Conservation (phyloP, 35 echinoderm and acorn worm genomes). For the Acanthaster planci region DNA sequence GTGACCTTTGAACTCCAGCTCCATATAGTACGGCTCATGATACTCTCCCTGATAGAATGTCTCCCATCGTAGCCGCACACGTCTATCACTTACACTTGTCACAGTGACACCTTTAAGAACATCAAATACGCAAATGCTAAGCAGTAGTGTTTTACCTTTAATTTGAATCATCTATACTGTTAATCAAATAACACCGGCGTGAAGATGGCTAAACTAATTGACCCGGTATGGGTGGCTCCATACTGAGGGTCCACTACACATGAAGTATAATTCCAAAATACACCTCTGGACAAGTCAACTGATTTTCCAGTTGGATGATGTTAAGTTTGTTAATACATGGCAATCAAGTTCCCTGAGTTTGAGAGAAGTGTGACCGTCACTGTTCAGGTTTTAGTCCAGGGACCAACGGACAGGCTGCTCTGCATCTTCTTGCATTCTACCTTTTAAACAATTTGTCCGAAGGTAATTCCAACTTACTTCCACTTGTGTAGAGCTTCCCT, state of each 20-base stretch:
- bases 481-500: too few species aligned
- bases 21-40: conserved; percentile 57
- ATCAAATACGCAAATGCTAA: neutral
- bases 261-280: too few species aligned
- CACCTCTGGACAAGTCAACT: too few species aligned
- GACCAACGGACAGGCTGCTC: too few species aligned
- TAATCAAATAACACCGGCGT: neutral
- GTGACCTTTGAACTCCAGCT: conserved; percentile 8
- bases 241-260: neutral
- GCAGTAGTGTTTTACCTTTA: neutral
- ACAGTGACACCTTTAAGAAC: conserved; percentile 29
- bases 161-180: neutral
- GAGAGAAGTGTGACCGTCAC: too few species aligned
- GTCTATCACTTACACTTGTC: conserved; percentile 22
- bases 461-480: too few species aligned
- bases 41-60: conserved; percentile 41
- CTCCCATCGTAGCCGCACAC: conserved; percentile 48
- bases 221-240: neutral
- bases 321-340: too few species aligned
- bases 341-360: too few species aligned
- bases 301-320: too few species aligned
- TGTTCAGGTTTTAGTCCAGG: too few species aligned
- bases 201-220: neutral
- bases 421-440: too few species aligned
- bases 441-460: too few species aligned